A percentile compares a stretch with the other conserved stretches of the same genome.
These are phyloP conservation scores for Plotosus lineatus DNA, from an alignment of 2,113 vertebrate genomes.

Conservation along the genomic window DNA sequence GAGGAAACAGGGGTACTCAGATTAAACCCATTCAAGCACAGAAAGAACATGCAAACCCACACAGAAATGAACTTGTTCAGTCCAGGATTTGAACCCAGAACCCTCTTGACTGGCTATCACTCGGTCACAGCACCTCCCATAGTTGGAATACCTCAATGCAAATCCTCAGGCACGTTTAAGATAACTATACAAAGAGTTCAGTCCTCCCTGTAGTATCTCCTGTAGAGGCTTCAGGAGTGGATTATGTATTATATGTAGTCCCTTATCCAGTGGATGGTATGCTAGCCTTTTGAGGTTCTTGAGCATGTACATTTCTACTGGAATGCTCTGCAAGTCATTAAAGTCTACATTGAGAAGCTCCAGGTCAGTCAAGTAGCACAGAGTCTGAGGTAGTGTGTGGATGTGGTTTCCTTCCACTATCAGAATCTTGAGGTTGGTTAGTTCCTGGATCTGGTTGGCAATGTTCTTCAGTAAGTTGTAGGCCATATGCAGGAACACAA, in stretches of 20 bases:
- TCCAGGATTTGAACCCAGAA: no score
- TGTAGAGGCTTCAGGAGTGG: constrained; percentile 86
- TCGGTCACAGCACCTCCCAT: no score
- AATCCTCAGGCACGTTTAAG: constrained; percentile 78
- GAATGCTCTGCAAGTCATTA: constrained; percentile 86
- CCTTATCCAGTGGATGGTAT: constrained; percentile 91
- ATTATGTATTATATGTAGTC: constrained; percentile 88
- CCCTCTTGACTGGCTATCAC: no score
- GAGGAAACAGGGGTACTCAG: no score
- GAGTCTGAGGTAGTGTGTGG: constrained; percentile 78
- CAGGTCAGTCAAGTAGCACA: constrained; percentile 80
- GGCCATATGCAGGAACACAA: constrained; percentile 89
- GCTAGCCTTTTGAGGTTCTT: constrained; percentile 77
- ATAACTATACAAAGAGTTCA: constrained; percentile 84
- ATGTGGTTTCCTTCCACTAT: constrained; percentile 87
- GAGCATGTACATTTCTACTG: constrained; percentile 81
- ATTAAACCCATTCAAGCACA: no score
- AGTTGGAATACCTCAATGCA: no score
- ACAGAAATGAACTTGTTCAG: no score
- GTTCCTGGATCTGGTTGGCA: constrained; percentile 85
- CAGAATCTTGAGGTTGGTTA: constrained; percentile 85
- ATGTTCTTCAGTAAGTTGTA: constrained; percentile 88
- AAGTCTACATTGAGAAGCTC: constrained; percentile 90
- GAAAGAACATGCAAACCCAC: no score
- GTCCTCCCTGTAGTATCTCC: constrained; percentile 82